These are phyloP conservation scores for Dendrocopos noguchii DNA, from an alignment of 2,113 vertebrate species.

Conservation along the genomic window DNA sequence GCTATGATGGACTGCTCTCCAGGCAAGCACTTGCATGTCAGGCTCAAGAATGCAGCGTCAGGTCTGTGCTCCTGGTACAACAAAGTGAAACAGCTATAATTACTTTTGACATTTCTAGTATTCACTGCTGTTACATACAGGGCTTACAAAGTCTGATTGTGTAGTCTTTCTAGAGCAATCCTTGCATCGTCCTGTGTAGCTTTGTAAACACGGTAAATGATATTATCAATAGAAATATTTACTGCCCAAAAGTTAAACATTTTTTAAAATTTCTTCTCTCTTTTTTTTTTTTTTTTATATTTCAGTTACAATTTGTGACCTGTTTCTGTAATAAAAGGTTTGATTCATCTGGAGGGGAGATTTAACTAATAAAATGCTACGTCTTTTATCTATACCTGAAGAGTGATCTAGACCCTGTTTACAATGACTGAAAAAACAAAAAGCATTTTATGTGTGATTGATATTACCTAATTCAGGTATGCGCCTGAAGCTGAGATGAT, in stretches of 20 bases:
- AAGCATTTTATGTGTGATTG: not conserved
- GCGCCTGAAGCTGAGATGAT: not conserved
- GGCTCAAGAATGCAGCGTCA: not conserved
- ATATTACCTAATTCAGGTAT: not conserved
- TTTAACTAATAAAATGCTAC: not conserved
- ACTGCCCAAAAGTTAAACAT: not conserved
- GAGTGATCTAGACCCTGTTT: not conserved
- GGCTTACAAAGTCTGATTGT: not conserved
- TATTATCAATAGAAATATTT: not conserved
- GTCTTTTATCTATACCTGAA: not conserved
- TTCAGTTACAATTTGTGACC: not conserved
- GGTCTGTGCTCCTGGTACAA: not conserved
- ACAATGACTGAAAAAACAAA: not conserved
- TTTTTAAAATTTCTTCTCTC: not conserved
- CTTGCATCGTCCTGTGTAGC: not conserved
- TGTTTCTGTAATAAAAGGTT: not conserved
- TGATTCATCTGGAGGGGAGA: not conserved
- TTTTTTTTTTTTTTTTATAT: not conserved
- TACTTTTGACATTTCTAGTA: not conserved
- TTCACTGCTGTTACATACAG: not conserved
- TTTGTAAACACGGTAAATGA: not conserved
- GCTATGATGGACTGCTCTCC: rapidly evolving
- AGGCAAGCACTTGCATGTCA: not conserved
- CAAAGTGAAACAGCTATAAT: not conserved
- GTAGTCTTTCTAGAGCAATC: not conserved